Percentiles rank a stretch among this genome's conserved stretches.
These are phyloP conservation scores for Tragopan temminckii DNA, from an alignment of 2,797 vertebrate genomes.

Conservation along the genomic window DNA sequence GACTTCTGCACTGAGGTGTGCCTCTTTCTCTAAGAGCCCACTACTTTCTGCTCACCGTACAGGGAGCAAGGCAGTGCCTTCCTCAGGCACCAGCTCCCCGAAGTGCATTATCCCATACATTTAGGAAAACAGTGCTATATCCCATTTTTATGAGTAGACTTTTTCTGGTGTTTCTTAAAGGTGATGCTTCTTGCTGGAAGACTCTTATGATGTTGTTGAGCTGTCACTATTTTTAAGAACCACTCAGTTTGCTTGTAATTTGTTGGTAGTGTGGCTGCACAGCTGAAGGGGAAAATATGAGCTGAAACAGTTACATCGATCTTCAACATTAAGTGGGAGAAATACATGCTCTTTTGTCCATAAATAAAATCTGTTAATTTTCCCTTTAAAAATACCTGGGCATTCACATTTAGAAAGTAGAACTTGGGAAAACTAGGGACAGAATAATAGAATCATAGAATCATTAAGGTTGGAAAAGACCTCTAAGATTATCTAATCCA, in stretches of 20 bases:
- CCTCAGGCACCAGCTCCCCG: neutral
- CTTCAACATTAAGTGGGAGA: neutral
- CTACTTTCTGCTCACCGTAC: neutral
- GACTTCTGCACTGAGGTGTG: neutral
- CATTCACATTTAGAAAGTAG: neutral
- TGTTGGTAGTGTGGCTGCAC: neutral
- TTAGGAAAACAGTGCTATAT: neutral
- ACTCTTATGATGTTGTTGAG: neutral
- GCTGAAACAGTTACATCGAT: neutral
- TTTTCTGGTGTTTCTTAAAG: neutral
- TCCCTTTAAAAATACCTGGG: neutral
- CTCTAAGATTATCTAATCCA: neutral
- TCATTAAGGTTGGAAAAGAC: neutral
- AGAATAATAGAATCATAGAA: neutral
- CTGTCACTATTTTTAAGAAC: neutral
- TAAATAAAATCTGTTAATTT: neutral
- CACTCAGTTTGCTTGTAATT: neutral
- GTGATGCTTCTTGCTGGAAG: neutral
- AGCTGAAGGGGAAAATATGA: neutral
- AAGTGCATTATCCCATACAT: neutral
- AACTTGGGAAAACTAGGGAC: neutral
- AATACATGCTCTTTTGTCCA: neutral
- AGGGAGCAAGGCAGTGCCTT: neutral
- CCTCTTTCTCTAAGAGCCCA: neutral
- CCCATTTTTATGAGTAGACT: neutral